Base-by-base conservation (phyloP, 92 coral and sea anemone genomes). In the Epizoanthus scotinus region DNA sequence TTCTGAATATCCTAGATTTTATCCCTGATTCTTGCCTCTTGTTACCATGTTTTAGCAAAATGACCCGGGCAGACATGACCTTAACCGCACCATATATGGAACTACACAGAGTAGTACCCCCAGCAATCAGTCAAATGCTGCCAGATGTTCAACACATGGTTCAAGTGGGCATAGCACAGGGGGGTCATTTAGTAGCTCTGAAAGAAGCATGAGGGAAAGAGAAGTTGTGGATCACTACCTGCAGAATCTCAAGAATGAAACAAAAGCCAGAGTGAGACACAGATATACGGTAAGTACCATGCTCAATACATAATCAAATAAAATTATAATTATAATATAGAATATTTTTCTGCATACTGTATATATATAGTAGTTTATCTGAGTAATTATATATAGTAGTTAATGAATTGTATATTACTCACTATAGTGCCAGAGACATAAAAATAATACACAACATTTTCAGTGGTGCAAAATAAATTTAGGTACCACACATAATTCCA, bases 221-320 rank as follows among this genome's bases (percentile, higher is more conserved):
- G 79, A 73, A 56, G 50, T 73, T 55, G 62, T 73, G 63, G 65
- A 73, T 19, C 79, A 58, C 19, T 73, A 73, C 44, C 61, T 73
- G 24, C 79, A 56, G 19, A 73, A 55, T 63, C 79, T 56, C 26
- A 73, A 55, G 64, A 73, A 55, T 29, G 50, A 73, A 55, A 73
- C 79, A 54, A 73, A 73, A 59, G 79, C 62, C 19, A 55, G 79
- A 73, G 52, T 73, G 24, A 62, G 58, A 31, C 28, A 73, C 62
- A 54, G 79, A 73, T 73, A n/a, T 19, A 54, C 63, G 19, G 79
- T 73, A 63, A 55, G 79, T 73, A 73, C 6, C 8, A 6, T 6
- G 49, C 8, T 42, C 10, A 42, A 9, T 42, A 4, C 2, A 1
- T 31, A 31, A 31, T 31, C 36, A 31, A 31, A 31, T 31, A 1